These are phyloP conservation scores for Morus bassanus DNA, from an alignment of 2,797 vertebrate species.

Conservation along the genomic window DNA sequence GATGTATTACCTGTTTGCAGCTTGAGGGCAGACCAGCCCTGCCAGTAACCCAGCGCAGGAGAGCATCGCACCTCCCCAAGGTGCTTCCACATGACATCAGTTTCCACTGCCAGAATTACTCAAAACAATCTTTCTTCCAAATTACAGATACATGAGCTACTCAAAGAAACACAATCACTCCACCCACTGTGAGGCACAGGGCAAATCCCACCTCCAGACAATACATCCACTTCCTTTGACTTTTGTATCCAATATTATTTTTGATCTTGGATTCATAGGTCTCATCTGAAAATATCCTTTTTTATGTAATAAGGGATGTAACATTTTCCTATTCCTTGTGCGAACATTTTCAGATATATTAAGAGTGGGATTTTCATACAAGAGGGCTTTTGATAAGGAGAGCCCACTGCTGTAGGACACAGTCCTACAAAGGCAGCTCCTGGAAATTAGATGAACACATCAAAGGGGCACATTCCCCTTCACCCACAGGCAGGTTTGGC, in stretches of 20 bases:
- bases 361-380: not conserved
- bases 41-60: not conserved
- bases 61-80: not conserved
- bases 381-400: not conserved
- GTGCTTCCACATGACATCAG: not conserved
- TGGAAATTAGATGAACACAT: not conserved
- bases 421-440: not conserved
- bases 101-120: not conserved
- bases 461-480: not conserved
- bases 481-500: not conserved
- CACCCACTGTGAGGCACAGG: not conserved
- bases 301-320: not conserved
- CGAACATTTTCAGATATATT: not conserved
- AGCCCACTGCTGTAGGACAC: not conserved
- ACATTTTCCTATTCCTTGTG: not conserved
- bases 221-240: not conserved
- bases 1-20: not conserved
- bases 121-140: not conserved
- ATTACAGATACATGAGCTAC: not conserved
- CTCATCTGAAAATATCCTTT: not conserved
- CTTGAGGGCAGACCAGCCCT: slow-evolving; percentile 23
- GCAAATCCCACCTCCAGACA: not conserved
- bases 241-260: not conserved
- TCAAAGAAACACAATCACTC: not conserved
- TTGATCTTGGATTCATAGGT: not conserved